These are phyloP conservation scores for Tetragonisca angustula DNA, from an alignment of 2,888 invertebrate species.

Conservation along the genomic window DNA sequence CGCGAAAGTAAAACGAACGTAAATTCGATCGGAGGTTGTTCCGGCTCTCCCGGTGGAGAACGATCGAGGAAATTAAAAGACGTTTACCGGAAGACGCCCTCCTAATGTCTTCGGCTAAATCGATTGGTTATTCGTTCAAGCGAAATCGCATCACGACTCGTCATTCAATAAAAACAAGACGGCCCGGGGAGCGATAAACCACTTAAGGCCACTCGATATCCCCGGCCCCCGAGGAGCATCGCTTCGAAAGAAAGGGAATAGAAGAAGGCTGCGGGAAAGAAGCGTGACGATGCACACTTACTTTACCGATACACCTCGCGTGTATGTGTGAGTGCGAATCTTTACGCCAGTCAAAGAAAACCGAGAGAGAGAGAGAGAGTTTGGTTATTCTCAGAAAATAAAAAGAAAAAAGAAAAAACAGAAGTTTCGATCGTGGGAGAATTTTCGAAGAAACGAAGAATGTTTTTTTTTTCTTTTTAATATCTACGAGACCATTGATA, in stretches of 20 bases:
- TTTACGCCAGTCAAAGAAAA: neutral
- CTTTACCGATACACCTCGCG: neutral
- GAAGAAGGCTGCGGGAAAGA: conserved; percentile 51
- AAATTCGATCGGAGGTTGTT: neutral
- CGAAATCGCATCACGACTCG: conserved; percentile 81
- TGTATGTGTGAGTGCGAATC: neutral
- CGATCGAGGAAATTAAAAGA: conserved; percentile 74
- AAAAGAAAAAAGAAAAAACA: neutral
- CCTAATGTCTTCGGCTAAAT: conserved; percentile 78
- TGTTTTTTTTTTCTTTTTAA: neutral
- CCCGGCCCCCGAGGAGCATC: conserved; percentile 32
- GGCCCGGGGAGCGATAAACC: conserved; percentile 80
- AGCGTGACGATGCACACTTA: conserved; percentile 58
- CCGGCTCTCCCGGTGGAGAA: conserved; percentile 1
- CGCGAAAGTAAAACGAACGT: neutral
- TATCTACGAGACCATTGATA: too few relatives aligned
- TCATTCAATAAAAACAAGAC: conserved; percentile 82
- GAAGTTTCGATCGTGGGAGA: neutral
- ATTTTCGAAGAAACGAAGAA: neutral
- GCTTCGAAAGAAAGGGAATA: conserved; percentile 54
- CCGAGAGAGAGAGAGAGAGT: neutral
- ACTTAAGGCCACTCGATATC: conserved; percentile 78
- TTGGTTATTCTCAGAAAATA: neutral
- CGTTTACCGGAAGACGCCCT: conserved; percentile 74
- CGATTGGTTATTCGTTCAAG: conserved; percentile 82